phyloP scores from a whole-genome alignment of 2,797 vertebrate genomes.

The Macrochelys suwanniensis region DNA sequence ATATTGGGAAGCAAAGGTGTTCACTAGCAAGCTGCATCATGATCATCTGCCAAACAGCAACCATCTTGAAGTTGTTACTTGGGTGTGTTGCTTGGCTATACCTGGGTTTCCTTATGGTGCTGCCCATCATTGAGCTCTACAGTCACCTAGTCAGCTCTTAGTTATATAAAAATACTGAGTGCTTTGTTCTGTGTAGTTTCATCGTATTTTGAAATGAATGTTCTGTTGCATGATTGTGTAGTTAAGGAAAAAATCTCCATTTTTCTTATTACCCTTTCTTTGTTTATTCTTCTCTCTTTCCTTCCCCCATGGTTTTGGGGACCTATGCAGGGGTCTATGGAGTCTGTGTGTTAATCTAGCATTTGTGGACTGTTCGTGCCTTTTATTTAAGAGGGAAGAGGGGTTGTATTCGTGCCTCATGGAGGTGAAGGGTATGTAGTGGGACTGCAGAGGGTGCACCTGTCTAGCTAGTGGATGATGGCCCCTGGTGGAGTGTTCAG shows the following conservation, averaged over 20 bases:
- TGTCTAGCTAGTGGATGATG: rapidly evolving
- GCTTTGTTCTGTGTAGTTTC: background rate
- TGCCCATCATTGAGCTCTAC: background rate
- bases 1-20: background rate
- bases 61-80: rapidly evolving
- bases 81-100: background rate
- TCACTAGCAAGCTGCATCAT: background rate
- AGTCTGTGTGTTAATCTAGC: background rate
- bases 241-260: background rate
- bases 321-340: background rate
- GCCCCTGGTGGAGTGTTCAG: background rate
- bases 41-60: background rate
- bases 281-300: background rate
- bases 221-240: rapidly evolving
- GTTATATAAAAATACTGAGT: background rate
- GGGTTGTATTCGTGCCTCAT: rapidly evolving
- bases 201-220: background rate
- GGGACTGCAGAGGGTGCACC: rapidly evolving
- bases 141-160: background rate
- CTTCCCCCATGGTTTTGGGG: background rate
- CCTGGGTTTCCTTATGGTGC: background rate
- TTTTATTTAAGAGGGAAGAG: background rate
- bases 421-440: background rate
- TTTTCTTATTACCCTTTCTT: background rate
- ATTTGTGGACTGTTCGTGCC: background rate